A percentile compares a stretch with the other conserved stretches of the same genome.
Conservation (phyloP, 1,140 invertebrate species). For the Eulimnadia texana region DNA sequence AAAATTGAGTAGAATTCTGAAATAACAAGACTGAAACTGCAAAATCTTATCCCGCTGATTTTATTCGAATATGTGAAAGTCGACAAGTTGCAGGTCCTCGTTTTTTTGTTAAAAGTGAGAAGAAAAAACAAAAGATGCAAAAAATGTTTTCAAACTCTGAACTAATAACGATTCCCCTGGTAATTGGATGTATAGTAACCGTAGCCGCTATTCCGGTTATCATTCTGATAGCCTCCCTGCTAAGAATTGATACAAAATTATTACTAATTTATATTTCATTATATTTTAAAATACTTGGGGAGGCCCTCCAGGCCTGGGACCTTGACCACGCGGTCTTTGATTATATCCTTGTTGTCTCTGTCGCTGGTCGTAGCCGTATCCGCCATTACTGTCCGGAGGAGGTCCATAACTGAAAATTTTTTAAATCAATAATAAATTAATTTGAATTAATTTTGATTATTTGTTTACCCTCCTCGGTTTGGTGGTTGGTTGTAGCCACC, state of each 20-base stretch:
- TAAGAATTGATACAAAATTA: no score
- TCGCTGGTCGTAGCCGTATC: not conserved
- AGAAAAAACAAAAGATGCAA: not conserved
- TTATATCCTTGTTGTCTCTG: not conserved
- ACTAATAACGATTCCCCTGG: constrained; percentile 11
- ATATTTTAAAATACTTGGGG: no score
- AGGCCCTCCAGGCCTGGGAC: no score
- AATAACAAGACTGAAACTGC: no score
- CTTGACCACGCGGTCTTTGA: no score
- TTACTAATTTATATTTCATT: no score
- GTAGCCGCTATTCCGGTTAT: not conserved
- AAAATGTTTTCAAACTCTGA: not conserved
- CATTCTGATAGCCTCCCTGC: no score
- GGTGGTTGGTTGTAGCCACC: not conserved
- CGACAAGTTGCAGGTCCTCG: not conserved
- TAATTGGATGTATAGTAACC: constrained; percentile 15
- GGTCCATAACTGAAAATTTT: not conserved
- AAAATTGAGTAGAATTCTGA: no score
- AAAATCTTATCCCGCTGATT: not conserved
- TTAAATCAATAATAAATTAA: not conserved
- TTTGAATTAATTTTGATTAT: not conserved
- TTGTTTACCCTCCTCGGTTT: not conserved
- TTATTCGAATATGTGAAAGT: not conserved
- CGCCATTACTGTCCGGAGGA: not conserved
- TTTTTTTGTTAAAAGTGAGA: not conserved